Conservation (phyloP, 2,113 vertebrate species). For the Cottus gobio region DNA sequence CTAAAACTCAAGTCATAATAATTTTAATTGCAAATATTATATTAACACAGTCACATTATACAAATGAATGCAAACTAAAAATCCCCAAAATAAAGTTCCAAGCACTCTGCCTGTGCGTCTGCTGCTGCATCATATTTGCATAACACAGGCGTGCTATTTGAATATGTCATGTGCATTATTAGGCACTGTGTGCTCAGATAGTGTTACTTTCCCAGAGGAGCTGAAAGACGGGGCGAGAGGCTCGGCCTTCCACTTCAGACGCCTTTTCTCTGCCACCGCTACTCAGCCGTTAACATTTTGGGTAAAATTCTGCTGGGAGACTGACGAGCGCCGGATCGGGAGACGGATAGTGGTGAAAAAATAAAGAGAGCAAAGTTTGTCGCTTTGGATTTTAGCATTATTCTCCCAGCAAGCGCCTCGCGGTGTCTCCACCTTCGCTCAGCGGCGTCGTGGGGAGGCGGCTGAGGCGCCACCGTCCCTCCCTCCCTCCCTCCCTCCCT, state of each 20-base stretch:
- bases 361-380: too few relatives aligned
- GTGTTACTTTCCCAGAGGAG: constrained; percentile 24
- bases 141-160: constrained; percentile 35
- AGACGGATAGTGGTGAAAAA: constrained; percentile 71
- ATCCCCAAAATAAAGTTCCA: constrained; percentile 1
- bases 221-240: constrained; percentile 44
- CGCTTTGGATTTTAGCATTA: constrained; percentile 59
- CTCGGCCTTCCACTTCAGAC: constrained; percentile 55
- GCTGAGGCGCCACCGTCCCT: constrained; percentile 19
- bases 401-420: constrained; percentile 52
- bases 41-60: neutral
- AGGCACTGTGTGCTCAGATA: constrained; percentile 15
- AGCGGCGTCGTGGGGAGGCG: constrained; percentile 46
- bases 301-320: constrained; percentile 52
- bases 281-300: too few relatives aligned
- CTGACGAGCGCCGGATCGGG: constrained; percentile 33
- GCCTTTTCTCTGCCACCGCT: too few relatives aligned
- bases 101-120: constrained; percentile 19
- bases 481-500: constrained; percentile 15
- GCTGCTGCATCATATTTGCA: constrained; percentile 43
- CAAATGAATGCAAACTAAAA: constrained; percentile 15
- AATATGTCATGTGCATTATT: constrained; percentile 52
- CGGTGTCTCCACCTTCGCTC: constrained; percentile 33
- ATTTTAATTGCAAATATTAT: neutral
- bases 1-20: neutral